These are phyloP conservation scores for Schizopygopsis pylzovi DNA, from an alignment of 2,797 vertebrate genomes.

Conservation along the genomic window DNA sequence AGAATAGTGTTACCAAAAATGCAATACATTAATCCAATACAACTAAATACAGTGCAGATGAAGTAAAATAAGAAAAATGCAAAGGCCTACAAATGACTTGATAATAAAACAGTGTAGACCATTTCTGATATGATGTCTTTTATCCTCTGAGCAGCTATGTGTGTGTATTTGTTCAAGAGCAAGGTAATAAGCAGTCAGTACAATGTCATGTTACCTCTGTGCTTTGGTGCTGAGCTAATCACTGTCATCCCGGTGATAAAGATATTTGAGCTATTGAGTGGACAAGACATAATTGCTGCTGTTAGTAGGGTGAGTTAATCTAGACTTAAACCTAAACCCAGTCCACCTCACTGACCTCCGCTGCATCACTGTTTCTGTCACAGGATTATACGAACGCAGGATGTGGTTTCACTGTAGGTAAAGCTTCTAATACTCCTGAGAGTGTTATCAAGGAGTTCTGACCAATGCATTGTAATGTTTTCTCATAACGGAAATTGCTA, in stretches of 20 bases:
- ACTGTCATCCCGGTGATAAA: constrained; percentile 74
- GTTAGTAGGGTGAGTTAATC: constrained; percentile 30
- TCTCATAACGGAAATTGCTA: not conserved
- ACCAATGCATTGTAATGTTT: not conserved
- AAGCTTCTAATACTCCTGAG: constrained; percentile 10
- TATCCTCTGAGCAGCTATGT: not conserved
- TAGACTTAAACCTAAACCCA: constrained; percentile 12
- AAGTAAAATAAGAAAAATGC: constrained; percentile 58
- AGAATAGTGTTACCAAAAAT: not conserved
- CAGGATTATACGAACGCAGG: not conserved
- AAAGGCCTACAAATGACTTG: constrained; percentile 59
- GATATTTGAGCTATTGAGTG: constrained; percentile 66
- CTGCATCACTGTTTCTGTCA: constrained; percentile 28
- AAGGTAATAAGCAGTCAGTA: constrained; percentile 75
- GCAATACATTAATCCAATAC: not conserved
- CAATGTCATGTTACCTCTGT: constrained; percentile 72
- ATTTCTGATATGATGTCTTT: not conserved
- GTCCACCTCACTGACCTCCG: not conserved
- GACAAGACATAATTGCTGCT: constrained; percentile 59
- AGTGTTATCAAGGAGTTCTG: not conserved
- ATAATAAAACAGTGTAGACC: not conserved
- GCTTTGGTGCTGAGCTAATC: constrained; percentile 73
- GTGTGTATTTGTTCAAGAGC: constrained; percentile 69
- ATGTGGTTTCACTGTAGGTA: constrained; percentile 26
- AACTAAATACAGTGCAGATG: not conserved